These are phyloP conservation scores for Ips typographus DNA, from an alignment of 1,140 invertebrate species.

Conservation along the genomic window DNA sequence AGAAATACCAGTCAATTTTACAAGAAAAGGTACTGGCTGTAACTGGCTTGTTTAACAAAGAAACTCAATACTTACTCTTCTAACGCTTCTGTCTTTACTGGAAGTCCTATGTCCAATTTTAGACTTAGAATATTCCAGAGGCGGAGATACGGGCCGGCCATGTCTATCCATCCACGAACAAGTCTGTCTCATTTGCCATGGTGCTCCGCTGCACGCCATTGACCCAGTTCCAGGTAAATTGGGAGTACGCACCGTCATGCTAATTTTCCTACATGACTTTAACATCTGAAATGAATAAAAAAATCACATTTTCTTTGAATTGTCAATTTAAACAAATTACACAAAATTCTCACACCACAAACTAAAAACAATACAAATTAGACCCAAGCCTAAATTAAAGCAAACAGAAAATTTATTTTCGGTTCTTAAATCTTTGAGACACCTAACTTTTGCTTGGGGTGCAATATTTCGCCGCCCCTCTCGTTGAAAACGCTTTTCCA, in stretches of 20 bases:
- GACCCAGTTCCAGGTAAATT: slow-evolving; percentile 53
- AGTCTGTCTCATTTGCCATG: slow-evolving; percentile 70
- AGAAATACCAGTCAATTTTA: too few species aligned
- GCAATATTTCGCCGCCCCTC: not conserved
- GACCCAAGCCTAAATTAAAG: too few species aligned
- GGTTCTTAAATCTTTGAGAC: not conserved
- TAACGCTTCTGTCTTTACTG: slow-evolving; percentile 60
- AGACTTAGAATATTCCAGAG: slow-evolving; percentile 61
- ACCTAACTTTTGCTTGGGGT: not conserved
- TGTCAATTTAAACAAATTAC: not conserved
- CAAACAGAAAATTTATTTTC: too few species aligned
- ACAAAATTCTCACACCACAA: too few species aligned
- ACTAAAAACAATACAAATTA: too few species aligned
- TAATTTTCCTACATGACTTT: slow-evolving; percentile 80
- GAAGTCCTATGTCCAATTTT: slow-evolving; percentile 55
- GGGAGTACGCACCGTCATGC: slow-evolving; percentile 81
- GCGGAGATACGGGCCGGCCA: slow-evolving; percentile 83
- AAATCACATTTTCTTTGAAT: not conserved
- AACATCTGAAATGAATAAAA: slow-evolving; percentile 67
- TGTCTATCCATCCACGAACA: slow-evolving; percentile 92
- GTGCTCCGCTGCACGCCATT: slow-evolving; percentile 55
- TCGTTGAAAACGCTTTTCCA: not conserved
- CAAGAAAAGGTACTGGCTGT: too few species aligned
- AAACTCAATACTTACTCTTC: slow-evolving; percentile 54
- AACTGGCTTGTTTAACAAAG: too few species aligned